phyloP scores from a whole-genome alignment of 2,888 invertebrate species.

The Rhingia rostrata region DNA sequence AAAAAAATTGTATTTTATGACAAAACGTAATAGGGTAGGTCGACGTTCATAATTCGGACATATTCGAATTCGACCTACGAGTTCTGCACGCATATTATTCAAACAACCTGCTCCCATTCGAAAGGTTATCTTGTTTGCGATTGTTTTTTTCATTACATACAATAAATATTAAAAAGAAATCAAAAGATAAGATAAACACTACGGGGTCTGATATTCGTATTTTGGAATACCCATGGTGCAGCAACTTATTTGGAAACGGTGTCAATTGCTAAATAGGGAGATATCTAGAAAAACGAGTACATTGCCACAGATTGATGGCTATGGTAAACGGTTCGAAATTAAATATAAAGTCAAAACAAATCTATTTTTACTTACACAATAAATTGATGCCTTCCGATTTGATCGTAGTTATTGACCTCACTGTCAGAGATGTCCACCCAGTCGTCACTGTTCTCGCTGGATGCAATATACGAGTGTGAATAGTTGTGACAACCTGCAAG shows the following conservation, averaged over 20 bases:
- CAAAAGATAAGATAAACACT: constrained; percentile 24
- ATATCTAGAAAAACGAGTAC: neutral
- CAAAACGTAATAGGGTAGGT: too few relatives aligned
- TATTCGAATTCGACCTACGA: too few relatives aligned
- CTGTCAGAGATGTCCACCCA: constrained; percentile 82
- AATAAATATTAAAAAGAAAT: constrained; percentile 7
- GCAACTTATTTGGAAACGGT: neutral
- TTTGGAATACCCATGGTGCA: neutral
- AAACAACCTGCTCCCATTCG: neutral
- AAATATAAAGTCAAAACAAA: neutral
- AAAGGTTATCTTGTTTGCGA: constrained; percentile 9
- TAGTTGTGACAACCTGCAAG: constrained; percentile 75
- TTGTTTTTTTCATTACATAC: constrained; percentile 12
- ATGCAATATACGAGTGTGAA: constrained; percentile 77
- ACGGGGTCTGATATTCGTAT: neutral
- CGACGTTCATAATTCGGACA: too few relatives aligned
- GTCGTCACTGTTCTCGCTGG: constrained; percentile 82
- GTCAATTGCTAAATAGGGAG: neutral
- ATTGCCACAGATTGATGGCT: too few relatives aligned
- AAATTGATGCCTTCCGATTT: constrained; percentile 78
- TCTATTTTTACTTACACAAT: constrained; percentile 81
- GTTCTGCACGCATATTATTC: too few relatives aligned
- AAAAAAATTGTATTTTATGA: too few relatives aligned
- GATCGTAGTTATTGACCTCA: constrained; percentile 68
- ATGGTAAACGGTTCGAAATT: too few relatives aligned